Conservation (phyloP, 2,888 invertebrate genomes). For the Drosophila antonietae region DNA sequence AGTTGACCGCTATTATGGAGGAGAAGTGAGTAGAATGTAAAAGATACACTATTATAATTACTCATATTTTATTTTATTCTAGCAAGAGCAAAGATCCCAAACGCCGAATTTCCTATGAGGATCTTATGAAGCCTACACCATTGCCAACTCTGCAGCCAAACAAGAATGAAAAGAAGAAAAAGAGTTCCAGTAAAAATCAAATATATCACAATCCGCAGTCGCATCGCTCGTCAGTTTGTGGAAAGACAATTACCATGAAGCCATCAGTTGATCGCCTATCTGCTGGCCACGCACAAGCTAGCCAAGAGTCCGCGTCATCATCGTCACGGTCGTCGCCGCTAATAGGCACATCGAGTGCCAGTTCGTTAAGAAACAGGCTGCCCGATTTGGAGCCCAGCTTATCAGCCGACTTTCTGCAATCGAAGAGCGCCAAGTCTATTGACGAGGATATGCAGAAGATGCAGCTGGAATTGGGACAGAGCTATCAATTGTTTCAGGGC, state of each 20-base stretch:
- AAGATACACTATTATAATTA: too few species aligned
- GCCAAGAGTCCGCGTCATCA: not conserved
- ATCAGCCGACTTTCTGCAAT: conserved; percentile 45
- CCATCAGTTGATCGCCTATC: conserved; percentile 25
- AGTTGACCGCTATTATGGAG: conserved; percentile 71
- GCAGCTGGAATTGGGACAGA: conserved; percentile 74
- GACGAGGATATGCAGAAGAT: conserved; percentile 77
- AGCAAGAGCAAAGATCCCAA: conserved; percentile 49
- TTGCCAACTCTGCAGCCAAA: conserved; percentile 25
- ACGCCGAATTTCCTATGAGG: conserved; percentile 41
- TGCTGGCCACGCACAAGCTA: conserved; percentile 5
- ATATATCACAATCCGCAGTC: conserved; percentile 21
- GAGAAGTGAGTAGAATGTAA: conserved; percentile 56
- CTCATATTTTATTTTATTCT: too few species aligned
- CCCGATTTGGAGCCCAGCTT: conserved; percentile 30
- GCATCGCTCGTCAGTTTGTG: conserved; percentile 38
- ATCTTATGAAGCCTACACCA: conserved; percentile 47
- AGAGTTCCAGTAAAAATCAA: conserved; percentile 16
- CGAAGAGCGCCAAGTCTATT: conserved; percentile 54
- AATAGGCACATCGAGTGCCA: conserved; percentile 7
- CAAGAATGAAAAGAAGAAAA: conserved; percentile 15
- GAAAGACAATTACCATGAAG: conserved; percentile 50
- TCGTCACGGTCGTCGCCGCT: conserved; percentile 16
- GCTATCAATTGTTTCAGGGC: conserved; percentile 78
- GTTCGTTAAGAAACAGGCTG: conserved; percentile 15